Base-by-base conservation (phyloP, 2,888 invertebrate genomes). In the Ormyrus thymus region DNA sequence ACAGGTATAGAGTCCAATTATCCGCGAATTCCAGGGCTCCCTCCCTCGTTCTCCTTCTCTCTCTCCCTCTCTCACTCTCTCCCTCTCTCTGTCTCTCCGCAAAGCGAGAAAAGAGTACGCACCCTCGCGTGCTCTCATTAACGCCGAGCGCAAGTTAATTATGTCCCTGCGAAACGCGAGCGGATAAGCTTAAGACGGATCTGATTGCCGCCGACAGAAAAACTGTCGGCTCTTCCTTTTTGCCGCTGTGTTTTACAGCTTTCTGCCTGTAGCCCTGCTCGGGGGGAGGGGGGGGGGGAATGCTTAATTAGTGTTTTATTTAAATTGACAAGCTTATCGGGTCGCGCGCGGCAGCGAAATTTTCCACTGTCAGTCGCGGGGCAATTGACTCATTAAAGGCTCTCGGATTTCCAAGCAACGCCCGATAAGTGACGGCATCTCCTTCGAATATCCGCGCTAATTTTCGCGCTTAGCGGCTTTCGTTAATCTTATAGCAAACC, bases 91-190 rank as follows among this genome's bases (percentile, higher is more conserved):
- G 3, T 29, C 29, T 29, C 29, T 29, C 29, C 29, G 29, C 29
- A 29, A 29, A 29, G 29, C 29, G 29, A 29, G 29, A 29, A 29
- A 29, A 29, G 29, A 29, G 61, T 76, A 80, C 56, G 55, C 29
- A 43, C 62, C 45, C 15, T 59, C 71, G 79, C 66, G 83, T 83
- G 83, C 83, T 84, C 87, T 88, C 87, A 89, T 89, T 89, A 89
- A 89, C 89, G 86, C 87, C 80, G 83, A 68, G 76, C 76, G 82
- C 86, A 29, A 83, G 88, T 89, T 89, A 89, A 89, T 88, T 88
- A 87, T 87, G 87, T 87, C 87, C 84, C 82, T 51, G 43, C 51
- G 9, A 46, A 64, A 43, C 62, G 45, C 45, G 45, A 51, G 29
- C 55, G 46, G 66, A 69, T 53, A 76, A 79, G 59, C 29, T 29